These are phyloP conservation scores for Chrysolina americana DNA, from an alignment of 2,888 invertebrate species.

Conservation along the genomic window DNA sequence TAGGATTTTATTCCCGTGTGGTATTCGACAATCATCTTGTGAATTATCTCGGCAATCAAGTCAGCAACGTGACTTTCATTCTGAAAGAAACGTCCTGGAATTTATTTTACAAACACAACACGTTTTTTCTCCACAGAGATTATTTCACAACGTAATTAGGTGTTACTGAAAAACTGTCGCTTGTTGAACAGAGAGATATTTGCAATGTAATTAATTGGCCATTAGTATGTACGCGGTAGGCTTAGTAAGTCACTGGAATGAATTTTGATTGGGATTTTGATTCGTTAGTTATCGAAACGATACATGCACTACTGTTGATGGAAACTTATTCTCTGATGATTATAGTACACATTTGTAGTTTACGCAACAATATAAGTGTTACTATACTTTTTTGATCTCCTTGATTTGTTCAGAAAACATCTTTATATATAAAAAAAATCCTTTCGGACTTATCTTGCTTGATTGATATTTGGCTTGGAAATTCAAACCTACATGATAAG, in stretches of 20 bases:
- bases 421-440: no score
- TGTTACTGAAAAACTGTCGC: slow-evolving; percentile 14
- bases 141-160: slow-evolving; percentile 31
- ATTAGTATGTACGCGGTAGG: slow-evolving; percentile 15
- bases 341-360: no score
- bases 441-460: no score
- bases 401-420: no score
- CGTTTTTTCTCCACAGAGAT: slow-evolving; percentile 36
- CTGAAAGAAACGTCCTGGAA: slow-evolving; percentile 35
- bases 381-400: no score
- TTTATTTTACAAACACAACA: slow-evolving; percentile 40
- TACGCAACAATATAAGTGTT: no score
- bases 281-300: no score
- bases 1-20: slow-evolving; percentile 22
- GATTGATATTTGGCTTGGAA: no score
- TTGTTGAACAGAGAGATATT: slow-evolving; percentile 10
- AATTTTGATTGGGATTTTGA: not conserved
- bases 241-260: slow-evolving; percentile 28
- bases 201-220: slow-evolving; percentile 3
- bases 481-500: no score
- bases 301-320: not conserved
- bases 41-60: slow-evolving; percentile 42
- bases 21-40: slow-evolving; percentile 41
- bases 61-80: slow-evolving; percentile 35
- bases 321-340: not conserved